Evolutionary conservation across 2,888 invertebrate species (phyloP).

Genomic region (Macrophya alboannulata): DNA sequence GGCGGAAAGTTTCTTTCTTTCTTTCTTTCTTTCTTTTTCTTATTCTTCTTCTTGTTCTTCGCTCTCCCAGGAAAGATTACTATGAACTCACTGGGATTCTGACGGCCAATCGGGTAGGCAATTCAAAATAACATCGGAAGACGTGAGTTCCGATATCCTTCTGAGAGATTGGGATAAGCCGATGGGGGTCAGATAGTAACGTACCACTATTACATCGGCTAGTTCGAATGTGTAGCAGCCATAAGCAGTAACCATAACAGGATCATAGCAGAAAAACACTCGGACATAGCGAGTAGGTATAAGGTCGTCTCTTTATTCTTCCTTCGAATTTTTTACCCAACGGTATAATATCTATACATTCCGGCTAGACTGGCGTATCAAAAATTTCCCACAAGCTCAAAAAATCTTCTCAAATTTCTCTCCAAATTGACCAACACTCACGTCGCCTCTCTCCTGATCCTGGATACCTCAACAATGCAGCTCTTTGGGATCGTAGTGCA

Average conservation of each 20-base stretch:
- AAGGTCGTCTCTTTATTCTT: background rate
- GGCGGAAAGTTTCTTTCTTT: background rate
- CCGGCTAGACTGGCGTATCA: background rate
- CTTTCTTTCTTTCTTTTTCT: background rate
- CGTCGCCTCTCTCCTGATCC: background rate
- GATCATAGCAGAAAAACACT: slow-evolving; percentile 45
- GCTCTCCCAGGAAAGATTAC: slow-evolving; percentile 5
- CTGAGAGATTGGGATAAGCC: slow-evolving; percentile 55
- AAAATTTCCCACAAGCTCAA: background rate
- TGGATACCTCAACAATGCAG: slow-evolving; percentile 11
- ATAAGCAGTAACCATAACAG: slow-evolving; percentile 54
- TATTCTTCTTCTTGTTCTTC: background rate
- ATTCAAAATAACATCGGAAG: slow-evolving; percentile 54
- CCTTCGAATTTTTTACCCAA: background rate
- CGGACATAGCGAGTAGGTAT: background rate
- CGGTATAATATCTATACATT: no score
- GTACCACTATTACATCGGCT: slow-evolving; percentile 49
- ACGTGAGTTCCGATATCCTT: slow-evolving; percentile 36
- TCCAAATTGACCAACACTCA: background rate
- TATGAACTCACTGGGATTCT: slow-evolving; percentile 14
- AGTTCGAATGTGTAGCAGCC: slow-evolving; percentile 51
- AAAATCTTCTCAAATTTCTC: background rate
- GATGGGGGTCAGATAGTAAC: slow-evolving; percentile 54
- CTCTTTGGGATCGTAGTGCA: background rate
- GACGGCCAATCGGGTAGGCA: slow-evolving; percentile 52